Evolutionary conservation across 2,888 invertebrate species (phyloP).

Genomic region (Thumatha senex): DNA sequence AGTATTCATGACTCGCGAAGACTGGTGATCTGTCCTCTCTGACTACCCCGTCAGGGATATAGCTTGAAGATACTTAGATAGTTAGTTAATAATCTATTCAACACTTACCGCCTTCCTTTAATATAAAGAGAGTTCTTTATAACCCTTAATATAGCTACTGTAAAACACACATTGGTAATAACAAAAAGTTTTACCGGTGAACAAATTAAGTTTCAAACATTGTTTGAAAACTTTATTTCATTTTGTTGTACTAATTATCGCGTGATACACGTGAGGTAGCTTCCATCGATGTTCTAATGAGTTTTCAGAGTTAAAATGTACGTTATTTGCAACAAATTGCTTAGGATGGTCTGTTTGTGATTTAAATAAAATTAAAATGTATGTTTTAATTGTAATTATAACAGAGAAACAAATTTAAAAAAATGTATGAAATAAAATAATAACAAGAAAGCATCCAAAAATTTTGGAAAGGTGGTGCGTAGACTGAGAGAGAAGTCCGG

Average conservation of each 20-base stretch:
- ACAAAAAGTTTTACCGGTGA: neutral
- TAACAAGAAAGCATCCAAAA: too few relatives aligned
- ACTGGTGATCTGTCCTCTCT: too few relatives aligned
- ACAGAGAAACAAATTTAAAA: too few relatives aligned
- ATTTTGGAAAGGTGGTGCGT: too few relatives aligned
- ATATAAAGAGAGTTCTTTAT: neutral
- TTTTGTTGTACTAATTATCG: constrained; percentile 17
- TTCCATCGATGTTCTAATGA: constrained; percentile 21
- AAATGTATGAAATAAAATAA: too few relatives aligned
- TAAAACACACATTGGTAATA: neutral
- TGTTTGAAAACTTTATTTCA: neutral
- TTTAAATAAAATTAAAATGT: neutral
- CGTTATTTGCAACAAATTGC: neutral
- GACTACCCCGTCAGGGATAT: too few relatives aligned
- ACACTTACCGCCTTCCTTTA: neutral
- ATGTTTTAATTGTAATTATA: neutral
- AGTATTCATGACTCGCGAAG: too few relatives aligned
- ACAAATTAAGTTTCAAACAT: neutral
- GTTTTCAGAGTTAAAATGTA: constrained; percentile 10
- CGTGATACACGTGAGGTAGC: constrained; percentile 19
- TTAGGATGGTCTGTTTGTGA: neutral
- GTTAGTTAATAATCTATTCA: too few relatives aligned
- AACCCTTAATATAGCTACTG: too few relatives aligned
- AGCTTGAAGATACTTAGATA: too few relatives aligned
- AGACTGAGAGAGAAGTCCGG: too few relatives aligned